These are phyloP conservation scores for Bovichtus diacanthus DNA, from an alignment of 2,797 vertebrate genomes.

Conservation along the genomic window DNA sequence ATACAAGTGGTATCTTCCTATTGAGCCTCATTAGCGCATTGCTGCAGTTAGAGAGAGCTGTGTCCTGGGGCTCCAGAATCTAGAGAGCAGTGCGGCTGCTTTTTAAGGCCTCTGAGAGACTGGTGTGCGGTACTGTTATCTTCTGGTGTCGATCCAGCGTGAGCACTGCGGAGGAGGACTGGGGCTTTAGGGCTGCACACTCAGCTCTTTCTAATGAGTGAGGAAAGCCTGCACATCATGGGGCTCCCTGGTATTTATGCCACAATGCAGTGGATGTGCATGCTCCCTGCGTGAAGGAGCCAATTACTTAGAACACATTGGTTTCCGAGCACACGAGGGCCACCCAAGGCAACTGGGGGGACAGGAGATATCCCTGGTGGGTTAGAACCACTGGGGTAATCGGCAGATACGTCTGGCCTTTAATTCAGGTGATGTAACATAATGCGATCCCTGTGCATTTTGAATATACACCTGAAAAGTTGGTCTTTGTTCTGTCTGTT, in stretches of 20 bases:
- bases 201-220: constrained; percentile 82
- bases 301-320: constrained; percentile 61
- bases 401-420: constrained; percentile 5
- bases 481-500: neutral
- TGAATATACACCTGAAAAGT: neutral
- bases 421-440: neutral
- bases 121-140: constrained; percentile 65
- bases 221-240: constrained; percentile 71
- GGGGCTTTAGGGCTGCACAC: constrained; percentile 66
- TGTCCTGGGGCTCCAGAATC: constrained; percentile 26
- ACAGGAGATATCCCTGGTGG: constrained; percentile 21
- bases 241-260: constrained; percentile 70
- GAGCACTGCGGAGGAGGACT: constrained; percentile 77
- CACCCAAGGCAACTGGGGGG: constrained; percentile 22
- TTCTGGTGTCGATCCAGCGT: constrained; percentile 74
- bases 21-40: constrained; percentile 61
- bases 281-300: constrained; percentile 33
- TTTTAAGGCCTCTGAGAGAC: constrained; percentile 55
- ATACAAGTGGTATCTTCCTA: constrained; percentile 36
- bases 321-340: constrained; percentile 39
- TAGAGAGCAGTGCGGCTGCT: constrained; percentile 54
- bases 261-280: constrained; percentile 64
- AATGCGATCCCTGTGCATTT: neutral
- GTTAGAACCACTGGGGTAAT: constrained; percentile 15
- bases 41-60: constrained; percentile 54